Evolutionary conservation across 2,888 invertebrate species (phyloP).

Genomic region (Formica aserva): DNA sequence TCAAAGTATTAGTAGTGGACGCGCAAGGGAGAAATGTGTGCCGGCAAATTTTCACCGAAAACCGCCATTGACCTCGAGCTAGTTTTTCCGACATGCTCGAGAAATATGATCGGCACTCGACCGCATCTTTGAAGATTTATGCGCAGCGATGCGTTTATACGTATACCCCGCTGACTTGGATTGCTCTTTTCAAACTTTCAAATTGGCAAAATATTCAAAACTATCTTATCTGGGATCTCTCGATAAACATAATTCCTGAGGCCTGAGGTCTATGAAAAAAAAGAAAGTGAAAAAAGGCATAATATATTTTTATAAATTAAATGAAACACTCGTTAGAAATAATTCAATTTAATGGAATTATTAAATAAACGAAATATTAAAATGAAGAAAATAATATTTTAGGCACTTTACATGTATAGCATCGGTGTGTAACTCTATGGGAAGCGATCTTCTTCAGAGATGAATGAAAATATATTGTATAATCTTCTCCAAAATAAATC

Average conservation of each 20-base stretch:
- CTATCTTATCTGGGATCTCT: neutral
- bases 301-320: neutral
- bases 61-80: constrained; percentile 50
- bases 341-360: neutral
- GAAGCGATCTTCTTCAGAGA: constrained; percentile 26
- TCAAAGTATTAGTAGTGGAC: neutral
- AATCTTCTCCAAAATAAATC: constrained; percentile 2
- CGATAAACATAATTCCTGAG: neutral
- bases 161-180: neutral
- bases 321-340: neutral
- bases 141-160: constrained; percentile 10
- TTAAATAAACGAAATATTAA: neutral
- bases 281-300: neutral
- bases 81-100: constrained; percentile 37
- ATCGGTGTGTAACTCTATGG: neutral
- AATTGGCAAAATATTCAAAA: constrained; percentile 1
- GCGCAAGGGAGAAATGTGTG: constrained; percentile 29
- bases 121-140: constrained; percentile 35
- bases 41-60: constrained; percentile 66
- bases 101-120: constrained; percentile 51
- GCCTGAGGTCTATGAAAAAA: neutral
- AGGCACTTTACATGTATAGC: constrained; percentile 1
- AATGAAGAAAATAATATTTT: neutral
- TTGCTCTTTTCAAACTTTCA: constrained; percentile 24
- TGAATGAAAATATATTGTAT: neutral